Percentiles rank a stretch among this genome's conserved stretches.
These are phyloP conservation scores for Willowsia nigromaculata DNA, from an alignment of 2,888 invertebrate species.

Conservation along the genomic window DNA sequence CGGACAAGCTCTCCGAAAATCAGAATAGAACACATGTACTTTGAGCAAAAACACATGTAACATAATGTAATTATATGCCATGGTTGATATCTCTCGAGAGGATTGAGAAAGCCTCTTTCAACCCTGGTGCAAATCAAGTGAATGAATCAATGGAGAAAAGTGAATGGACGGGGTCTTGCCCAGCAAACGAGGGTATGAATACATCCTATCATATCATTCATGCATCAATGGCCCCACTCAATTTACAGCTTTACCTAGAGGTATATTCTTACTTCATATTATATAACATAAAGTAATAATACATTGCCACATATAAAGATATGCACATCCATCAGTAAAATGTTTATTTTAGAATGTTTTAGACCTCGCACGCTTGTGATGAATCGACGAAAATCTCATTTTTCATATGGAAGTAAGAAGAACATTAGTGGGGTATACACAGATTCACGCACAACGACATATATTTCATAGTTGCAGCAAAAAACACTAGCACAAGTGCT, in stretches of 20 bases:
- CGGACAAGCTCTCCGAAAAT: no score
- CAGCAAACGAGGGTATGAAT: constrained; percentile 62
- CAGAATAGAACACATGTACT: constrained; percentile 8
- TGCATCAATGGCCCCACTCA: constrained; percentile 56
- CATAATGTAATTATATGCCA: not conserved
- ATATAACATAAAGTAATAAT: not conserved
- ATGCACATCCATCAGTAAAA: constrained; percentile 29
- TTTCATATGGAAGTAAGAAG: constrained; percentile 18
- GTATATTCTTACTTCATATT: not conserved
- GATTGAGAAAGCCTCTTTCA: constrained; percentile 51
- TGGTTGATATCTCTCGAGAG: constrained; percentile 23
- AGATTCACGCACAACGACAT: not conserved
- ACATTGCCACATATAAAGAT: not conserved
- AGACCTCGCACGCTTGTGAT: constrained; percentile 11
- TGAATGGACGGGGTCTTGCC: constrained; percentile 50
- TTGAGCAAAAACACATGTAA: not conserved
- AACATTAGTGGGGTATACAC: not conserved
- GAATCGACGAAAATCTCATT: constrained; percentile 53
- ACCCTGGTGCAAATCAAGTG: constrained; percentile 56
- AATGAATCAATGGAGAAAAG: constrained; percentile 57
- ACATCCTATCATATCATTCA: constrained; percentile 58
- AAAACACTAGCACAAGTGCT: not conserved
- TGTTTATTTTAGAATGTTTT: constrained; percentile 60
- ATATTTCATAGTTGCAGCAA: not conserved
- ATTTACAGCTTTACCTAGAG: not conserved